These are phyloP conservation scores for Actinernus sp. DNA, from an alignment of 92 coral and sea anemone genomes.

Conservation along the genomic window DNA sequence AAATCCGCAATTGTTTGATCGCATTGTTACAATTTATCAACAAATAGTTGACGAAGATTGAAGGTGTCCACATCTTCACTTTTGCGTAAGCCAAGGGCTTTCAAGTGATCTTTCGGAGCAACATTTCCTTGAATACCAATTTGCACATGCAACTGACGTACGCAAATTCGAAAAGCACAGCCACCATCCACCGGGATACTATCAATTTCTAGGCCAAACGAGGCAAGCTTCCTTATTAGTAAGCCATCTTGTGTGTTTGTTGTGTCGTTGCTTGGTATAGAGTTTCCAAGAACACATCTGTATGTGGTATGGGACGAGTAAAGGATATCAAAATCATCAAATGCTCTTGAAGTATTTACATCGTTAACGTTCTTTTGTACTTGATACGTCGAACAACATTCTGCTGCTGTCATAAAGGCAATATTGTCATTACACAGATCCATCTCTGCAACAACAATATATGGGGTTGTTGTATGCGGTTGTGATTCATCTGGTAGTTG, in stretches of 20 bases:
- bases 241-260: too few relatives aligned
- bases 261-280: too few relatives aligned
- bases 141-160: neutral
- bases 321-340: conserved; percentile 9
- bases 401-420: too few relatives aligned
- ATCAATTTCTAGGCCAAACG: conserved; percentile 8
- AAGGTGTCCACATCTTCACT: conserved; percentile 9
- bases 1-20: conserved; percentile 1
- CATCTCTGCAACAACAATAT: too few relatives aligned
- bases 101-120: conserved; percentile 6
- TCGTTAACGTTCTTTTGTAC: too few relatives aligned
- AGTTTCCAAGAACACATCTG: neutral
- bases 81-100: neutral
- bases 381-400: too few relatives aligned
- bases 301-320: neutral
- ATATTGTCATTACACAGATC: too few relatives aligned
- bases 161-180: conserved; percentile 21
- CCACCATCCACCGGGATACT: conserved; percentile 12
- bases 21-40: neutral
- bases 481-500: too few relatives aligned
- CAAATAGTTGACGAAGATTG: conserved; percentile 5
- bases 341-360: too few relatives aligned
- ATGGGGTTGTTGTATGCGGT: too few relatives aligned
- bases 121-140: neutral
- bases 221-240: conserved; percentile 15